A percentile compares a stretch with the other conserved stretches of the same genome.
These are phyloP conservation scores for Oncorhynchus tshawytscha DNA, from an alignment of 2,113 vertebrate species.

Conservation along the genomic window DNA sequence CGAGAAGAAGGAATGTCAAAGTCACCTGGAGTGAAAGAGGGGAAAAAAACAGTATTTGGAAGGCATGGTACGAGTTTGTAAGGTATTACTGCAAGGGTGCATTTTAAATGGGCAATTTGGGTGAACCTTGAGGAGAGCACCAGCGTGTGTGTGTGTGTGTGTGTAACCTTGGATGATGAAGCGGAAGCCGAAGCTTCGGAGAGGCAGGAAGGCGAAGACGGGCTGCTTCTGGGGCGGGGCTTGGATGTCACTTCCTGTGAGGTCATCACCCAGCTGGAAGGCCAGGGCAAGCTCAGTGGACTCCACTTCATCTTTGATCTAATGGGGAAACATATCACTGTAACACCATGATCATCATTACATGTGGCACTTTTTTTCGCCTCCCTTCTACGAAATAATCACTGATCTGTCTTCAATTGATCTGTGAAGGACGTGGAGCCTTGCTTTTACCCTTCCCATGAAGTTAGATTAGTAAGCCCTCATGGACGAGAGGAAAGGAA, in stretches of 20 bases:
- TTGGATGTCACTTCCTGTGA: slow-evolving; percentile 26
- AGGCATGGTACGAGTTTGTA: too few relatives aligned
- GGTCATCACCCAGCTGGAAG: slow-evolving; percentile 62
- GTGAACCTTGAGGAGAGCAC: not conserved
- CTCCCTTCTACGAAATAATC: too few relatives aligned
- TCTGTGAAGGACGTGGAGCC: too few relatives aligned
- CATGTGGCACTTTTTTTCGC: too few relatives aligned
- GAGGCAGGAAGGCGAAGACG: slow-evolving; percentile 77
- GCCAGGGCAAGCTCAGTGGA: slow-evolving; percentile 76
- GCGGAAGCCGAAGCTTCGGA: slow-evolving; percentile 78
- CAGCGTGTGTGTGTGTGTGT: not conserved
- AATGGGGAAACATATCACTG: not conserved
- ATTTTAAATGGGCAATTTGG: too few relatives aligned
- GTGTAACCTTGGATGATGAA: slow-evolving; percentile 76
- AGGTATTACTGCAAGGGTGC: too few relatives aligned
- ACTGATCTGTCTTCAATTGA: too few relatives aligned
- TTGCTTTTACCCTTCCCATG: too few relatives aligned
- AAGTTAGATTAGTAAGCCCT: too few relatives aligned
- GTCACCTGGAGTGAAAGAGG: slow-evolving; percentile 60
- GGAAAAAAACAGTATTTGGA: too few relatives aligned
- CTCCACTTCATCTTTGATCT: slow-evolving; percentile 76
- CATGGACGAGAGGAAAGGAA: too few relatives aligned
- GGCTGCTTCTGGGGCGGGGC: slow-evolving; percentile 74
- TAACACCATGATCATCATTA: too few relatives aligned
- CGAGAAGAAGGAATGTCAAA: slow-evolving; percentile 81